Base-by-base conservation (phyloP, 2,888 invertebrate genomes). In the Congeria kusceri region DNA sequence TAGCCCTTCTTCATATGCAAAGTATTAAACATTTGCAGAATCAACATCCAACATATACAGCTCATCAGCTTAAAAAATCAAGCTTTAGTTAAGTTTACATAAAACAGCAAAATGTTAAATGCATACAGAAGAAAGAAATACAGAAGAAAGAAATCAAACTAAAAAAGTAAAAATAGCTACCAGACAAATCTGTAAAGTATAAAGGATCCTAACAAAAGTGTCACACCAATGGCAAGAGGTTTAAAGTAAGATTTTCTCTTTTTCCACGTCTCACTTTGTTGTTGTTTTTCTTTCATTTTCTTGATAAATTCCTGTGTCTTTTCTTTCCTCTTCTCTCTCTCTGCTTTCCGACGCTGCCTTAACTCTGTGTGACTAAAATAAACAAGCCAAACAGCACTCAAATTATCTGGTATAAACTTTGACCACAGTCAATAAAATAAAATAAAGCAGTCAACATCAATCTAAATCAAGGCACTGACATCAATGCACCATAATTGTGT, bases 251-350 rank as follows among this genome's bases (percentile, higher is more conserved):
- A 83, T 13, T 83, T 80, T 49, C 87, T 63, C 18, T 86, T 85
- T 70, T 88, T 86, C 85, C 87, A 88, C 5, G 84, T 62, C 71
- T 92, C 92, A 70, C 89, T 88, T 32, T 88, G 84, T 56, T 75
- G 71, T 85, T 92, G 92, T 70, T 90, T 89, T 58, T 88, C 82
- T 73, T 89, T 91, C 92, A 92, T 93, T 44, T 80, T 73, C 23
- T 83, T 86, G 9, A 93, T 84, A 79, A 88, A 86, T 61, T 91
- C 91, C 63, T 87, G 84, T 27, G 92, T 92, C 13, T 86, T 86
- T 58, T 72, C 71, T 58, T 72, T 72, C 23, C 71, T 57, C 77
- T 90, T 88, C 66, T 86, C 85, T 20, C 92, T 79, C 47, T 93
- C 91, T 62, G 91, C 92, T 62, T 90, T 83, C 20, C 88, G 88